phyloP scores from a whole-genome alignment of 2,888 invertebrate genomes.

The Caenorhabditis plicata region DNA sequence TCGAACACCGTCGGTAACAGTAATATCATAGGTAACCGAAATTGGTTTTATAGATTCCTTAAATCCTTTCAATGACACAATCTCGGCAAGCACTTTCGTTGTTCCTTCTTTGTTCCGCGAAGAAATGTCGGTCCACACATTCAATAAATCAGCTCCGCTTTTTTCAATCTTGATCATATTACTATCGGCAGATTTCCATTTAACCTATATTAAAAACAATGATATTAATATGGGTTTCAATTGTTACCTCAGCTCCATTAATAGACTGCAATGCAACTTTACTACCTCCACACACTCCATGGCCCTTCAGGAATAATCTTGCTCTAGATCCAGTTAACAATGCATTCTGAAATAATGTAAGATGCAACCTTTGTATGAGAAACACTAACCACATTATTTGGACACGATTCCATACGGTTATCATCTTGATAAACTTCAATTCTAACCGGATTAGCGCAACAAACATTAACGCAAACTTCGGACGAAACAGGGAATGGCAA shows the following conservation, averaged over 20 bases:
- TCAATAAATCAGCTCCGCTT: not conserved
- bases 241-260: conserved; percentile 22
- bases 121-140: conserved; percentile 2
- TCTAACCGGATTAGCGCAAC: conserved; percentile 48
- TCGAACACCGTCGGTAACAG: conserved; percentile 27
- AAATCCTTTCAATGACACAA: too few relatives aligned
- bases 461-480: conserved; percentile 32
- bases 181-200: conserved; percentile 22
- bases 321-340: conserved; percentile 21
- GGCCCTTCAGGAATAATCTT: conserved; percentile 25
- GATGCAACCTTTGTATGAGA: not conserved
- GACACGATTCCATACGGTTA: conserved; percentile 39
- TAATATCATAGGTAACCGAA: conserved; percentile 28
- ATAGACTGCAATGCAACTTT: conserved; percentile 30
- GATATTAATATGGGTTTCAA: not conserved
- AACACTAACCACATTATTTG: conserved; percentile 38
- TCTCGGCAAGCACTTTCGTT: too few relatives aligned
- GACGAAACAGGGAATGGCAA: conserved; percentile 48
- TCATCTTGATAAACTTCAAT: conserved; percentile 29
- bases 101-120: conserved; percentile 17
- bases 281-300: conserved; percentile 30
- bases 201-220: too few relatives aligned
- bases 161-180: conserved; percentile 6
- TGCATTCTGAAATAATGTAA: conserved; percentile 27
- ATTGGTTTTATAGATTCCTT: conserved; percentile 14